Evolutionary conservation across 2,113 vertebrate genomes (phyloP).

Genomic region (Synchiropus splendidus): DNA sequence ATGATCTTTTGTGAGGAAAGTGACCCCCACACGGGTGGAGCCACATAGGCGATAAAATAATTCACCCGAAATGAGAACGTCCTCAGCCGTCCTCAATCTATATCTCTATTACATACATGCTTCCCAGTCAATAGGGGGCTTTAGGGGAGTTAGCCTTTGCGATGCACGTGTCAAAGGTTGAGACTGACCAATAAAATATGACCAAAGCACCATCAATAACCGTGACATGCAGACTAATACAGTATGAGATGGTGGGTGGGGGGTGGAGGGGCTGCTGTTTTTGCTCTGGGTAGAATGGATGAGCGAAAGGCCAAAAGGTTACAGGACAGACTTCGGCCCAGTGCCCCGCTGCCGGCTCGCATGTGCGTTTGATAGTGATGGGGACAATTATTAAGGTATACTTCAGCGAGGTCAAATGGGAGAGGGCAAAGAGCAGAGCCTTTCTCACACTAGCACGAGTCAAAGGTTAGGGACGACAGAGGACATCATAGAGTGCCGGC

Average conservation of each 20-base stretch:
- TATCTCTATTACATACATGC: constrained; percentile 43
- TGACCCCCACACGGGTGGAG: no score
- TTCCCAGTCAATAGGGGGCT: constrained; percentile 44
- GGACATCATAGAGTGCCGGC: constrained; percentile 35
- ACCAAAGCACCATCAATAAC: constrained; percentile 63
- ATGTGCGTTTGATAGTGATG: constrained; percentile 64
- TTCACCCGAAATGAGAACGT: constrained; percentile 39
- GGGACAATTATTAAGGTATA: constrained; percentile 72
- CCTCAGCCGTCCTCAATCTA: constrained; percentile 34
- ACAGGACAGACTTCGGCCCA: constrained; percentile 51
- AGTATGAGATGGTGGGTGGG: constrained; percentile 55
- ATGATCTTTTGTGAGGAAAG: no score
- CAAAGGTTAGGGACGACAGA: constrained; percentile 64
- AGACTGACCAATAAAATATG: constrained; percentile 68
- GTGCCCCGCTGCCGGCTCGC: constrained; percentile 44
- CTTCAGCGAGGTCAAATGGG: constrained; percentile 70
- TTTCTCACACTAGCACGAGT: constrained; percentile 63
- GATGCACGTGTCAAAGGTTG: constrained; percentile 65
- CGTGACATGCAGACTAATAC: constrained; percentile 64
- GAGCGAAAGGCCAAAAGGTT: constrained; percentile 66
- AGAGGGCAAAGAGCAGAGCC: constrained; percentile 66
- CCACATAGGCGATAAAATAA: no score
- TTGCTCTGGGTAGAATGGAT: constrained; percentile 50
- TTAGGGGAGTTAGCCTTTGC: constrained; percentile 56
- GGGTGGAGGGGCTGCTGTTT: constrained; percentile 33